Percentiles rank a stretch among this genome's conserved stretches.
These are phyloP conservation scores for Lepidothrix coronata DNA, from an alignment of 2,113 vertebrate genomes.

Conservation along the genomic window DNA sequence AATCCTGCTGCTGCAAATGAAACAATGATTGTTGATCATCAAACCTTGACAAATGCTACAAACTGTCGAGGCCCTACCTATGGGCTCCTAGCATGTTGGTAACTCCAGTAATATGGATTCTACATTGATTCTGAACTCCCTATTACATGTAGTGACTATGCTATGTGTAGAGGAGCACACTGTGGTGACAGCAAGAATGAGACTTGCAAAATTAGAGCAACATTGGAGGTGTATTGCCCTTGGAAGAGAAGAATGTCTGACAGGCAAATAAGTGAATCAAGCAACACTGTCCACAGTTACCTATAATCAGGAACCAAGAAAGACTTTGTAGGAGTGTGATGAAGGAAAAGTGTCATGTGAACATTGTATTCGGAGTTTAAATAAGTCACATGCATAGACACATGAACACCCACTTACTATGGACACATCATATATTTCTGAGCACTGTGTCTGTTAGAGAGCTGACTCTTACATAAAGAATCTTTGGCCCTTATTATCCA, in stretches of 20 bases:
- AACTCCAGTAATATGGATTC: background rate
- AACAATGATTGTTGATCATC: background rate
- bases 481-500: background rate
- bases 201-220: background rate
- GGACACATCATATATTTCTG: background rate
- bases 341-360: background rate
- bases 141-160: background rate
- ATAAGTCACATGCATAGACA: background rate
- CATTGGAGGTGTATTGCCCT: background rate
- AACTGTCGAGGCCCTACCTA: fast-evolving
- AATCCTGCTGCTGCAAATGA: background rate
- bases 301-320: background rate
- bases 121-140: background rate
- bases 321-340: background rate
- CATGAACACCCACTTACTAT: too few species aligned
- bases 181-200: background rate
- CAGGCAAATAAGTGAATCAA: background rate
- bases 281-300: background rate
- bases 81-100: background rate
- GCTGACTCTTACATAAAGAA: background rate
- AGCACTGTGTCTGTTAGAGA: background rate
- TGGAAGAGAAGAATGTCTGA: background rate
- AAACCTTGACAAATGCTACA: background rate
- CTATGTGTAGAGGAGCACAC: background rate
- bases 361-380: background rate